Evolutionary conservation across 2,888 invertebrate species (phyloP), one percentile per base, ranked within the genome.

Genomic region (Morpho achilles): DNA sequence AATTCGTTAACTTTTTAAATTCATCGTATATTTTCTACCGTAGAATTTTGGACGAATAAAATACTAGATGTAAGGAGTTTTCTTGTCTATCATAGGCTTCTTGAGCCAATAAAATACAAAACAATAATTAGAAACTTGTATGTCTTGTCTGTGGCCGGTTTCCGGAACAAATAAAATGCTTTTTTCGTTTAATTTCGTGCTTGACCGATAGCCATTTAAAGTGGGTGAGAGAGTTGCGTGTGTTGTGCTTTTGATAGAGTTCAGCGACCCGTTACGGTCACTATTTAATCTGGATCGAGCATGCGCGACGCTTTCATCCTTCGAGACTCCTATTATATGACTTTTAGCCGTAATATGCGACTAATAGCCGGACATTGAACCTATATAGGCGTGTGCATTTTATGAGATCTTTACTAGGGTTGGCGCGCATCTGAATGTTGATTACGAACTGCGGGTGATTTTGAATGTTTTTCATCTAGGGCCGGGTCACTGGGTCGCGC

Each of bases 401-500:
- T 73, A 73, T 74, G 70, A 71, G 79, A 74, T 77, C 77, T 68
- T 63, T 55, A 65, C 65, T 77, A 80, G 77, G 78, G 81, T 67
- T 81, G 74, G 54, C 73, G 71, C 66, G 45, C 43, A 53, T 58
- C 40, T 10, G 53, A 49, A 44, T 55, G 46, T 43, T 56, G 49
- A 61, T 60, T 50, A 61, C 53, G 59, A 55, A 66, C 65, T 66
- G 62, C 67, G 64, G 64, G 66, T 64, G 65, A 48, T 59, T 74
- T 75, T 70, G 62, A 64, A 64, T 64, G 69, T 68, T 67, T 16
- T 65, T 78, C 81, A 82, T 74, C 67, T 66, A 64, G 70, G 82
- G 80, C 84, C 82, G 87, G 93, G 93, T 93, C 92, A 93, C 92
- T 93, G 92, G 93, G 93, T 92, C 92, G 91, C 91, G 90, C 92